These are phyloP conservation scores for Medauroidea extradentata DNA, from an alignment of 1,140 invertebrate species.

Conservation along the genomic window DNA sequence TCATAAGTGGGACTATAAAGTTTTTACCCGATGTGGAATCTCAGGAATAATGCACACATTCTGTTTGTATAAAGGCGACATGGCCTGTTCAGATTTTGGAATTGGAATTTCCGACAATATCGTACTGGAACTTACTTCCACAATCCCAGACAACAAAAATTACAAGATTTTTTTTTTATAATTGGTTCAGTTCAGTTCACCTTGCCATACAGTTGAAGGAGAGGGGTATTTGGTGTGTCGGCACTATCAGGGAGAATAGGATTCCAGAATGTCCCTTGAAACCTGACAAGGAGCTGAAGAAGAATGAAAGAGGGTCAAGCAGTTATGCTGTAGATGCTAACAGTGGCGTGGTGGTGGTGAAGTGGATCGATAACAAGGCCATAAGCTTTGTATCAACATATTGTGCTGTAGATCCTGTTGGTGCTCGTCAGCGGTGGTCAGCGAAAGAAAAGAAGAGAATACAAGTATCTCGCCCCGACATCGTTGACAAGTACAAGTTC, in stretches of 20 bases:
- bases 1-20: slow-evolving; percentile 31
- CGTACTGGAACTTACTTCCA: slow-evolving; percentile 1
- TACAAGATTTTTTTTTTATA: slow-evolving; percentile 1
- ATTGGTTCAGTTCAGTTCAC: slow-evolving; percentile 7
- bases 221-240: background rate
- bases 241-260: background rate
- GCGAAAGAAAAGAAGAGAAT: slow-evolving; percentile 30
- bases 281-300: slow-evolving; percentile 36
- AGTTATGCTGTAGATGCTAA: slow-evolving; percentile 18
- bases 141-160: background rate
- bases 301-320: slow-evolving; percentile 34
- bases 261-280: slow-evolving; percentile 10
- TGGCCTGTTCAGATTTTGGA: background rate
- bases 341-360: slow-evolving; percentile 30
- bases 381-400: slow-evolving; percentile 41
- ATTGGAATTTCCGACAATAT: slow-evolving; percentile 2
- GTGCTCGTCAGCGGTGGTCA: slow-evolving; percentile 29
- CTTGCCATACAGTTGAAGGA: slow-evolving; percentile 1
- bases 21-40: slow-evolving; percentile 19
- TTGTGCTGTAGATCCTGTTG: slow-evolving; percentile 32
- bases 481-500: slow-evolving; percentile 43
- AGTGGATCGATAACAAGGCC: slow-evolving; percentile 44
- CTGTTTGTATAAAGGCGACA: slow-evolving; percentile 21
- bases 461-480: slow-evolving; percentile 37
- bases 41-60: slow-evolving; percentile 25